Evolutionary conservation across 2,113 vertebrate genomes (phyloP).

Genomic region (Axis porcinus): DNA sequence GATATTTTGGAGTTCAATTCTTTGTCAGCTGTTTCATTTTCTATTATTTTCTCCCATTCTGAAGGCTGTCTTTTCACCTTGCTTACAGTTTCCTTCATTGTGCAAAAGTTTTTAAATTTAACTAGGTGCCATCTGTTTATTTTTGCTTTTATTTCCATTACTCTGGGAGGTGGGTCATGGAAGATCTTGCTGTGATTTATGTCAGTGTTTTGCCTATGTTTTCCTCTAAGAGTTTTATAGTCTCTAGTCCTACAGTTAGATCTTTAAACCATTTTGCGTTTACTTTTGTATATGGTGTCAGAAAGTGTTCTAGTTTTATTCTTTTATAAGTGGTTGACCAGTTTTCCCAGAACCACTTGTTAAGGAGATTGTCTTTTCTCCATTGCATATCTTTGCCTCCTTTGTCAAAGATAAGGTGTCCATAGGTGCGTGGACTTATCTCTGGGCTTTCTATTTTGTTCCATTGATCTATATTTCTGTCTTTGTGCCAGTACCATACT

Average conservation of each 20-base stretch:
- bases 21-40: not conserved
- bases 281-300: not conserved
- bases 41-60: not conserved
- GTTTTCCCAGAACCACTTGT: not conserved
- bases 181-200: not conserved
- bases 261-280: not conserved
- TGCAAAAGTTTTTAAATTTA: not conserved
- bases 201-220: not conserved
- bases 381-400: not conserved
- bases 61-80: not conserved
- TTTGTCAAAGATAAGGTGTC: not conserved
- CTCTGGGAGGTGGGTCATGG: not conserved
- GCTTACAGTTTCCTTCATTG: not conserved
- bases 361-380: not conserved
- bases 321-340: not conserved
- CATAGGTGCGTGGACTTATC: not conserved
- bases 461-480: not conserved
- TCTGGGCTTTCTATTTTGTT: not conserved
- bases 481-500: not conserved
- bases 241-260: not conserved
- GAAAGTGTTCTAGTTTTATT: not conserved
- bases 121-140: not conserved
- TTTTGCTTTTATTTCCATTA: not conserved
- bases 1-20: not conserved
- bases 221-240: not conserved